Conservation (phyloP, 2,888 invertebrate species). For the Acleris cristana region DNA sequence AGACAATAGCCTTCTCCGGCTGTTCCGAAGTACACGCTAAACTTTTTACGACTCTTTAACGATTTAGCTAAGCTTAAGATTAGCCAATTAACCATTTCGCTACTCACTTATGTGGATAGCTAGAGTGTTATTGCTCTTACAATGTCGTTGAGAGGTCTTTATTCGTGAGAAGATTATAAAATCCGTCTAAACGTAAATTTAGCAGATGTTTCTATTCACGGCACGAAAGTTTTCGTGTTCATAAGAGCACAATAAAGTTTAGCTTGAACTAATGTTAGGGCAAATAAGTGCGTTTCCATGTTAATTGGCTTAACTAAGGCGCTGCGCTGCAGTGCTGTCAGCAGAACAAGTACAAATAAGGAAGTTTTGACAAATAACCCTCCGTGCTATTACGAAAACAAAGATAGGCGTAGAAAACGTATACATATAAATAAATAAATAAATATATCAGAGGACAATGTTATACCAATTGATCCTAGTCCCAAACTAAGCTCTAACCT, state of each 20-base stretch:
- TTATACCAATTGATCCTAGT: too few relatives aligned
- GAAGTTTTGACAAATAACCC: too few relatives aligned
- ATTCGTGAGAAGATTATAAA: background rate
- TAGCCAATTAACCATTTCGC: conserved; percentile 6
- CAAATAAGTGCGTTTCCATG: conserved; percentile 9
- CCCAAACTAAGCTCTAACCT: too few relatives aligned
- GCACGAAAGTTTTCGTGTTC: background rate
- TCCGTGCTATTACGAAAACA: too few relatives aligned
- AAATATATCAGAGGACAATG: too few relatives aligned
- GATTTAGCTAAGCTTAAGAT: background rate
- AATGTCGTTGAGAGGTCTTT: background rate
- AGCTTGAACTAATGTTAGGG: background rate
- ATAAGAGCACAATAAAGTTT: background rate
- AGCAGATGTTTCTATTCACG: too few relatives aligned
- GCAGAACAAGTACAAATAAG: too few relatives aligned
- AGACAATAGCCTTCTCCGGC: conserved; percentile 11
- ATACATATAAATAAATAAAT: too few relatives aligned
- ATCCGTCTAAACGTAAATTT: too few relatives aligned
- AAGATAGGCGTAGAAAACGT: too few relatives aligned
- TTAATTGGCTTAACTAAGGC: background rate
- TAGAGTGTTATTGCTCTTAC: conserved; percentile 19
- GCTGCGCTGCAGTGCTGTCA: background rate
- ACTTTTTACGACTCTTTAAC: conserved; percentile 16
- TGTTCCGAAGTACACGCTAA: conserved; percentile 8
- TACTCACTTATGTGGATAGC: conserved; percentile 19